phyloP scores from a whole-genome alignment of 1,140 invertebrate species.

The Caenorhabditis elegans region DNA sequence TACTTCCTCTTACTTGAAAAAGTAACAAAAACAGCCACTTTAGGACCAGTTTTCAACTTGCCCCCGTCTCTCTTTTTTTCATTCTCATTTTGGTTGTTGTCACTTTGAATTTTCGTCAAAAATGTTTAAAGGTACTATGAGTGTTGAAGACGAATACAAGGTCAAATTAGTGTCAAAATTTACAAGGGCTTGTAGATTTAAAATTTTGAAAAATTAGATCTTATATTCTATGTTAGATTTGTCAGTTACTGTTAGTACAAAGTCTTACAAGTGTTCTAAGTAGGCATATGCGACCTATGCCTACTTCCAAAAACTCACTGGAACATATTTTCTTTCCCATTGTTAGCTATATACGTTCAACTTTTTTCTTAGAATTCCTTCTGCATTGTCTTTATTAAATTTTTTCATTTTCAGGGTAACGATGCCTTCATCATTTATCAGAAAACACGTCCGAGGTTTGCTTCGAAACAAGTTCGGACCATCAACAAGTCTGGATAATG shows the following conservation, averaged over 20 bases:
- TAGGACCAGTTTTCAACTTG: constrained; percentile 9
- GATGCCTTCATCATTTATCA: constrained; percentile 57
- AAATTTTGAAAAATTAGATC: no score
- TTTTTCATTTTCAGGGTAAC: constrained; percentile 18
- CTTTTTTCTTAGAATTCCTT: no score
- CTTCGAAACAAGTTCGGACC: constrained; percentile 54
- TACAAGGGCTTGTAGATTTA: no score
- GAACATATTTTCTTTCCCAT: no score
- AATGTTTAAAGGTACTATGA: background rate
- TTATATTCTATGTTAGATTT: no score
- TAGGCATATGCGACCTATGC: no score
- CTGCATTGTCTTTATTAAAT: background rate
- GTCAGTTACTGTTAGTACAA: no score
- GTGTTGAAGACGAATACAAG: no score
- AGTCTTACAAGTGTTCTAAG: no score
- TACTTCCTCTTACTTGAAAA: background rate
- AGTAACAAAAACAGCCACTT: constrained; percentile 19
- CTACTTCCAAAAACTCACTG: no score
- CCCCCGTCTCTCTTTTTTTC: background rate
- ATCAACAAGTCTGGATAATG: constrained; percentile 47
- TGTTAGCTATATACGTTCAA: no score
- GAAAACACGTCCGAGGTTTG: constrained; percentile 57
- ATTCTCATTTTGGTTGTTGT: background rate
- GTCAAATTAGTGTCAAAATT: background rate
- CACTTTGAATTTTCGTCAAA: constrained; percentile 21